Evolutionary conservation across 1,140 invertebrate genomes (phyloP), one percentile per base, ranked within the genome.

Genomic region (Paraescarpia echinospica): DNA sequence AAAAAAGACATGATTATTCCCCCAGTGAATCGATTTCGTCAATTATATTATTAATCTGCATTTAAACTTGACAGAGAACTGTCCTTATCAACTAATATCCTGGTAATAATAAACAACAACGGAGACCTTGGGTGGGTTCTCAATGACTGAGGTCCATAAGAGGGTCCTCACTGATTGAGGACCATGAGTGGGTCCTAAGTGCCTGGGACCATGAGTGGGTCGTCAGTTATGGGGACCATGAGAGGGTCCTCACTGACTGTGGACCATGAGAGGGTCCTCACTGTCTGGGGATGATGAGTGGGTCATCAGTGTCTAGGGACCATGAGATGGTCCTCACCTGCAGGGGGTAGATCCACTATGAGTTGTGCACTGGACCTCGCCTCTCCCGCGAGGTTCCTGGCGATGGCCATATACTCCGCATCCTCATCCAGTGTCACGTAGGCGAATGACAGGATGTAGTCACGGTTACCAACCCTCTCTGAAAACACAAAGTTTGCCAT

Each of bases 401-500:
- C 95, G 34, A 94, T 90, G 22, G 95, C 95, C 88, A 94, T 94
- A 91, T 95, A 96, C 92, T 96, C 95, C 1, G 95, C 95, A 94
- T 96, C 95, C 92, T 96, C 95, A 91, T 96, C 94, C 93, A 95
- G 94, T 0, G 95, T 95, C 1, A 94, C 95, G 91, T 93, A 94
- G 41, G 95, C 94, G 34, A 96, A 95, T 14, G 94, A 94, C 92
- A 96, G 93, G 35, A 95, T 93, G 94, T 96, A 95, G 92, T 95
- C 95, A 35, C 95, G 94, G 93, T 96, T 96, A 59, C 95, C 95
- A 93, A 95, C 94, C 91, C 95, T 95, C 77, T 95, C 95, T 96
- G 93, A 6, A 94, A 94, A 51, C 89, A 94, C 22, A 51, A 91
- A 41, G 92, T 91, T 12, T 33, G 1, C 48, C 18, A 18, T 51